Conservation (phyloP, 2,888 invertebrate genomes). For the Habroteleia sp. region DNA sequence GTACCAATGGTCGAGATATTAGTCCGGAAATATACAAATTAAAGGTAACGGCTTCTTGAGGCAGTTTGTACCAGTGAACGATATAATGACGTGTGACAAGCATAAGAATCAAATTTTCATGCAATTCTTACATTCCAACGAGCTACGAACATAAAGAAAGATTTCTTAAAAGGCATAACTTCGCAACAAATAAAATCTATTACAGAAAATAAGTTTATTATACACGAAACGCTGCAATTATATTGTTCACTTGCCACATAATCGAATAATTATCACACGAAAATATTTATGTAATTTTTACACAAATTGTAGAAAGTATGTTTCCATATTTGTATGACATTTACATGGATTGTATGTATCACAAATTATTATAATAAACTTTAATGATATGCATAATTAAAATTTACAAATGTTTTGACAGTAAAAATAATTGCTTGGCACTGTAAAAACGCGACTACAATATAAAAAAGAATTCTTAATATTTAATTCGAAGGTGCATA, state of each 20-base stretch:
- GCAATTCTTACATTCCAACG: slow-evolving; percentile 13
- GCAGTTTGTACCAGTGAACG: slow-evolving; percentile 36
- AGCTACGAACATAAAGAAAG: not conserved
- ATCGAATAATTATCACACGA: slow-evolving; percentile 1
- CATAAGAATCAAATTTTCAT: slow-evolving; percentile 35
- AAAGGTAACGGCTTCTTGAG: slow-evolving; percentile 15
- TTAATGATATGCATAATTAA: too few relatives aligned
- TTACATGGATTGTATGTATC: too few relatives aligned
- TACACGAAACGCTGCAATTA: not conserved
- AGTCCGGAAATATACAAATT: slow-evolving; percentile 42
- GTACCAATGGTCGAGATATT: slow-evolving; percentile 15
- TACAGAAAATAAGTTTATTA: too few relatives aligned
- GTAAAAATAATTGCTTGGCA: too few relatives aligned
- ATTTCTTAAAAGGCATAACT: not conserved
- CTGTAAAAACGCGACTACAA: too few relatives aligned
- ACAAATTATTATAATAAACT: too few relatives aligned
- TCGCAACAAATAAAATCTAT: too few relatives aligned
- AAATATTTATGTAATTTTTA: slow-evolving; percentile 21
- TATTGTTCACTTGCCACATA: slow-evolving; percentile 1
- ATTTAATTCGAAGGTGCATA: too few relatives aligned
- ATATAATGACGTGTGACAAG: slow-evolving; percentile 43
- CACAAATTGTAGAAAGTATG: not conserved
- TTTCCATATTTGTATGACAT: not conserved
- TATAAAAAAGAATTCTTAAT: too few relatives aligned
- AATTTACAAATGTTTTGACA: too few relatives aligned